These are phyloP conservation scores for Echiichthys vipera DNA, from an alignment of 2,797 vertebrate genomes.

Conservation along the genomic window DNA sequence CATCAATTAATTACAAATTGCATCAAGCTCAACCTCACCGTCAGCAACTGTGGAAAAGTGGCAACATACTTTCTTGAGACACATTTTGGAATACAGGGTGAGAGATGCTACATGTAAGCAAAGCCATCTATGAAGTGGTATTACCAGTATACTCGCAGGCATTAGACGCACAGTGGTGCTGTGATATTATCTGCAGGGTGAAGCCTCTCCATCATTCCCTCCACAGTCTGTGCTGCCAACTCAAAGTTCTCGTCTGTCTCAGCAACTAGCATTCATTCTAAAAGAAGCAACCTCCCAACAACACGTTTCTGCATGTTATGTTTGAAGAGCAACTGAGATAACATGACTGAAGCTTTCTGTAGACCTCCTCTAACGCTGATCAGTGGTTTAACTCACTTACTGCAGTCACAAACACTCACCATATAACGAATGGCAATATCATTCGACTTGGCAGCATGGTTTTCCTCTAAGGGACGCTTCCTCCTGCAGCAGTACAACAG, in stretches of 20 bases:
- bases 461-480: slow-evolving; percentile 4
- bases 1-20: slow-evolving; percentile 34
- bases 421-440: not conserved
- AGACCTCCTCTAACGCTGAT: not conserved
- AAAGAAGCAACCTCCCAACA: not conserved
- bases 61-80: not conserved
- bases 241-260: slow-evolving; percentile 1
- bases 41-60: not conserved
- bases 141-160: not conserved
- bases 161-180: not conserved
- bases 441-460: slow-evolving; percentile 11
- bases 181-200: slow-evolving; percentile 14
- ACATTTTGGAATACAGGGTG: not conserved
- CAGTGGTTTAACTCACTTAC: not conserved
- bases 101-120: not conserved
- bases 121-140: slow-evolving; percentile 5
- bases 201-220: slow-evolving; percentile 6
- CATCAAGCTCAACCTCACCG: not conserved
- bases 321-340: not conserved
- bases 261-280: not conserved
- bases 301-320: not conserved
- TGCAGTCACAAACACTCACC: slow-evolving; percentile 4
- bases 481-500: slow-evolving; percentile 11
- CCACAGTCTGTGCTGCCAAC: not conserved
- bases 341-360: not conserved